Percentiles rank a stretch among this genome's conserved stretches.
These are phyloP conservation scores for Drosophila sucinea DNA, from an alignment of 1,140 invertebrate species.

Conservation along the genomic window DNA sequence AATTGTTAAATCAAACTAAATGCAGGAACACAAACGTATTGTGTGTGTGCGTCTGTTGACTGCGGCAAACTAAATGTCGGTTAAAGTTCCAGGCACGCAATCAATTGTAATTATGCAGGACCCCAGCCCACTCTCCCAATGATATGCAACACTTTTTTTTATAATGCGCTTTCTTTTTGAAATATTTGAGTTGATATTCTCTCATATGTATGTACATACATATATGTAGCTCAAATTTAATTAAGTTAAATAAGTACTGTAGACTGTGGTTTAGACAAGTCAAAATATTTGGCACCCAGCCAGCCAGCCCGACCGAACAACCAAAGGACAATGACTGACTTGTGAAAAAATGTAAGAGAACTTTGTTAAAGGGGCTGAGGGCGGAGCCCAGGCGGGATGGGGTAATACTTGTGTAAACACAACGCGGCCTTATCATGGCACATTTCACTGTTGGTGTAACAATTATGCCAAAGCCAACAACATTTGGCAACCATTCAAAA, in stretches of 20 bases:
- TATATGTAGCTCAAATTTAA: slow-evolving; percentile 33
- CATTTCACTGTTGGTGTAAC: slow-evolving; percentile 79
- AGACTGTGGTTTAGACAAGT: slow-evolving; percentile 16
- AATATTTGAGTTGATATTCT: slow-evolving; percentile 18
- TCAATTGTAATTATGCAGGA: slow-evolving; percentile 9
- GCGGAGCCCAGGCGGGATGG: background rate
- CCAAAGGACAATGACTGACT: slow-evolving; percentile 48
- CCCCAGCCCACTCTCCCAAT: background rate
- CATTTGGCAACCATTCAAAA: slow-evolving; percentile 78
- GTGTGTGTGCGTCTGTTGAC: slow-evolving; percentile 27
- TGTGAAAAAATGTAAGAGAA: slow-evolving; percentile 30
- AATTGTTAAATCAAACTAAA: slow-evolving; percentile 65
- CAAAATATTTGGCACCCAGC: slow-evolving; percentile 46
- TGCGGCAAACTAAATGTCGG: slow-evolving; percentile 27
- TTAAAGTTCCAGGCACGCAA: slow-evolving; percentile 14
- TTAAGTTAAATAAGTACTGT: slow-evolving; percentile 49
- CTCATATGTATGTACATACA: background rate
- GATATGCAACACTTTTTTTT: slow-evolving; percentile 5
- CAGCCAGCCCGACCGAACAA: slow-evolving; percentile 16
- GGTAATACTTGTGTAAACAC: slow-evolving; percentile 34
- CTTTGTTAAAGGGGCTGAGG: background rate
- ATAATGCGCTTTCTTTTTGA: background rate
- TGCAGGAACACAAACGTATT: slow-evolving; percentile 31
- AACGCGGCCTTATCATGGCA: slow-evolving; percentile 74
- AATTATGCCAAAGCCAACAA: slow-evolving; percentile 74